Base-by-base conservation (phyloP, 2,113 vertebrate genomes). In the Bothrops jararaca region DNA sequence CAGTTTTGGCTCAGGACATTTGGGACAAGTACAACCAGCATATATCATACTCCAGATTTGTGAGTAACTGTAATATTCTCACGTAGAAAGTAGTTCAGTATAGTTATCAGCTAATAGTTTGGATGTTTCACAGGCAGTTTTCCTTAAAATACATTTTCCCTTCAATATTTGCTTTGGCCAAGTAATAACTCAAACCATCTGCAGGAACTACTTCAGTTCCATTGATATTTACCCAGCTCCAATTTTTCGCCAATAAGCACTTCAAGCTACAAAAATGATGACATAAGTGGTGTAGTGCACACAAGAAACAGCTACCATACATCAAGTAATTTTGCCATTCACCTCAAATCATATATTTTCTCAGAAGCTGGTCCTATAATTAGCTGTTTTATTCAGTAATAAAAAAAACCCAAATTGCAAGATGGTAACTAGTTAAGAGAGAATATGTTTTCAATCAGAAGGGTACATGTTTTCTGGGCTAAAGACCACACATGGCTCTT, bases 1-100 rank as follows among this genome's bases (percentile, higher is more conserved):
- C 23, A 85, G 45, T 48, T 94, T 95, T 96, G 94, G 90, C 91
- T 42, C 74, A n/a, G 11, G 10, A n/a, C 12, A 42, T 80, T 6
- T 80, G 74, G 7, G 18, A 18, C 18, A 9, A 80, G 39, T 18
- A 22, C 74, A 80, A 7, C 18, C 18, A 20, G 34, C 34, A 20
- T 8, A 80, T 39, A 80, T n/a, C 0, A 1, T 42, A 42, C 0
- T 94, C 94, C 94, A 96, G 80, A 95, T 91, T n/a, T 94, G 93
- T 96, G 96, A 96, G 86, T 92, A 89, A 93, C 94, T 92, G 50
- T 95, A 94, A 85, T 94, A 45, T 92, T 95, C 92, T 94, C 94
- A 96, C 93, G 89, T 93, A 93, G 89, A 95, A 92, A 91, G 94
- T 93, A 94, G 95, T 96, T 95, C 89, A 93, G 54, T 54, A 3